Conservation (phyloP, 2,888 invertebrate species). For the Parnassius orleans region DNA sequence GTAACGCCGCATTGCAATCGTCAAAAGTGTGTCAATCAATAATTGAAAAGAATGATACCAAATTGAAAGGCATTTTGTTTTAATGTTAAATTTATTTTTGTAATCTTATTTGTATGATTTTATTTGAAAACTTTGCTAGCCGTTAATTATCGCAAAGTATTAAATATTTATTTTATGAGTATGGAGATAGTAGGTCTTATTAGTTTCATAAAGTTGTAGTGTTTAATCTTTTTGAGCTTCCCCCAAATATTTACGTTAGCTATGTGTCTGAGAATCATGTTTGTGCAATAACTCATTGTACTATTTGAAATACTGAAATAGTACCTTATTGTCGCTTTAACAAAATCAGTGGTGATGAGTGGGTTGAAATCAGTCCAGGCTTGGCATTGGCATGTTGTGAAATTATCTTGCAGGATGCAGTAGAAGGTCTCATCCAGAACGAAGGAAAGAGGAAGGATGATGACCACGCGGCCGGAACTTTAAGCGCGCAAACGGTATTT, state of each 20-base stretch:
- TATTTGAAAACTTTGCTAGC: too few species aligned
- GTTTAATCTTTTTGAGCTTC: too few species aligned
- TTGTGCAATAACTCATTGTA: neutral
- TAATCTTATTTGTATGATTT: too few species aligned
- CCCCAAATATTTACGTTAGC: neutral
- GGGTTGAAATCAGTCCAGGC: conserved; percentile 40
- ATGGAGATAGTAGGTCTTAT: too few species aligned
- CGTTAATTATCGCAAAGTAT: too few species aligned
- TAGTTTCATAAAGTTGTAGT: too few species aligned
- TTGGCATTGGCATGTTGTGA: conserved; percentile 57
- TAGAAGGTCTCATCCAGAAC: conserved; percentile 60
- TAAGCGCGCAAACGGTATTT: conserved; percentile 58
- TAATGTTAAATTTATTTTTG: too few species aligned
- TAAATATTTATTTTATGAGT: too few species aligned
- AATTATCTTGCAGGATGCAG: conserved; percentile 69
- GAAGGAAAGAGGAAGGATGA: conserved; percentile 64
- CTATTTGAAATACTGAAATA: conserved; percentile 8
- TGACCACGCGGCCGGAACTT: conserved; percentile 48
- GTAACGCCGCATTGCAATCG: too few species aligned
- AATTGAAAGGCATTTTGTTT: too few species aligned
- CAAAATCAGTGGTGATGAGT: neutral
- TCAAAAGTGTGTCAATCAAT: too few species aligned
- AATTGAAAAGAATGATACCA: too few species aligned
- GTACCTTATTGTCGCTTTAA: neutral
- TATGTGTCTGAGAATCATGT: neutral